A percentile compares a stretch with the other conserved stretches of the same genome.
Conservation (phyloP, 2,797 vertebrate species). For the Phalanger gymnotis region DNA sequence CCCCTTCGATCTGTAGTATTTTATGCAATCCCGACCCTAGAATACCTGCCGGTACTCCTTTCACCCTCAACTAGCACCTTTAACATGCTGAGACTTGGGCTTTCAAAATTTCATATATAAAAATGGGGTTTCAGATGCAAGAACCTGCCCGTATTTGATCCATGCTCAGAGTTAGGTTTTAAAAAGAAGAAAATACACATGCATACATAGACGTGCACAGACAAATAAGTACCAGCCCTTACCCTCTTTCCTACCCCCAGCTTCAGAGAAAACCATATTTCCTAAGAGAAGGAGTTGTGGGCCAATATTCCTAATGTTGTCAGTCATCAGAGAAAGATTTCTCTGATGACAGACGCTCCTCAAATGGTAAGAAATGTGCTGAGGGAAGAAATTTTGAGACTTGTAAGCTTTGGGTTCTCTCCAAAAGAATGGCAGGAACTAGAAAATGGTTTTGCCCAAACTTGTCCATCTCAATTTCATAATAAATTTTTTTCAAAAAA, state of each 20-base stretch:
- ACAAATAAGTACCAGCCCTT: neutral
- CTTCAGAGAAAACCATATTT: neutral
- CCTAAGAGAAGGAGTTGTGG: neutral
- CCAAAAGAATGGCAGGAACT: slow-evolving; percentile 52
- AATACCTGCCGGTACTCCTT: neutral
- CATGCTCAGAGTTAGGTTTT: neutral
- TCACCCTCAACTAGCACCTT: fast-evolving
- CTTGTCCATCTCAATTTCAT: slow-evolving; percentile 48
- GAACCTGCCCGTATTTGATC: neutral
- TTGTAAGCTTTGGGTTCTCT: neutral
- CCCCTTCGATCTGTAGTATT: neutral
- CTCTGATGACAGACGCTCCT: neutral
- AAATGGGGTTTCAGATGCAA: neutral
- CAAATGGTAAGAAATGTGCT: neutral
- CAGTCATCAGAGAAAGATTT: neutral
- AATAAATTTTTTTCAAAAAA: slow-evolving; percentile 59
- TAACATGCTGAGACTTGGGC: neutral
- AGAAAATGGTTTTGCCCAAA: neutral
- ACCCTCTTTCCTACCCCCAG: neutral
- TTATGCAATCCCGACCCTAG: neutral
- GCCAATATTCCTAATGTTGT: neutral
- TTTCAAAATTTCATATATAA: neutral
- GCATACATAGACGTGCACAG: neutral
- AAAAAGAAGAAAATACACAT: neutral
- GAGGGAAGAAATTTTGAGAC: neutral